phyloP scores from a whole-genome alignment of 2,797 vertebrate genomes.

The Avahi laniger region DNA sequence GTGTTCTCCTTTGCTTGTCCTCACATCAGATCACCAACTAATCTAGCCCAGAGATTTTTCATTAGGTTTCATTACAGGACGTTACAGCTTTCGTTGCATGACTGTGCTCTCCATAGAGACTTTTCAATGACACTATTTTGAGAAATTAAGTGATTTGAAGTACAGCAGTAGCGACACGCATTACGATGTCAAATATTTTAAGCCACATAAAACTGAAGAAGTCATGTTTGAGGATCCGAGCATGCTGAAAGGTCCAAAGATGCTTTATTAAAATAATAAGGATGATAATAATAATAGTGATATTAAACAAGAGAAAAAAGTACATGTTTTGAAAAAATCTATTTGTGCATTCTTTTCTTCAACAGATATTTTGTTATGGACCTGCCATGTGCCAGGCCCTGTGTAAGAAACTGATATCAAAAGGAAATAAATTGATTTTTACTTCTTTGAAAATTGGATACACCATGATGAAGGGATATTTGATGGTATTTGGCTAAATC shows the following conservation, averaged over 20 bases:
- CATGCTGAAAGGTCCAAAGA: background rate
- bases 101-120: conserved; percentile 69
- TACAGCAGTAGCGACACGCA: background rate
- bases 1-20: conserved; percentile 80
- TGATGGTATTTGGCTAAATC: background rate
- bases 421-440: background rate
- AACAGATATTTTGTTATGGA: background rate
- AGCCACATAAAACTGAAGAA: background rate
- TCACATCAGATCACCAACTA: conserved; percentile 73
- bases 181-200: conserved; percentile 48
- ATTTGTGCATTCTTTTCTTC: background rate
- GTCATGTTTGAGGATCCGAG: background rate
- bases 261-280: background rate
- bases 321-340: background rate
- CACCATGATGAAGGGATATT: background rate
- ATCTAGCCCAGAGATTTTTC: conserved; percentile 80
- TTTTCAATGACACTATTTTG: conserved; percentile 57
- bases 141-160: conserved; percentile 80
- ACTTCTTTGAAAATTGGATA: background rate
- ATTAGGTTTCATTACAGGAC: conserved; percentile 81
- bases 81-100: conserved; percentile 55
- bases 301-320: background rate
- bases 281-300: background rate
- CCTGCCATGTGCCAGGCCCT: background rate
- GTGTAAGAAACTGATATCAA: background rate